phyloP scores from a whole-genome alignment of 2,888 invertebrate species.

The Omphaloscelis lunosa region DNA sequence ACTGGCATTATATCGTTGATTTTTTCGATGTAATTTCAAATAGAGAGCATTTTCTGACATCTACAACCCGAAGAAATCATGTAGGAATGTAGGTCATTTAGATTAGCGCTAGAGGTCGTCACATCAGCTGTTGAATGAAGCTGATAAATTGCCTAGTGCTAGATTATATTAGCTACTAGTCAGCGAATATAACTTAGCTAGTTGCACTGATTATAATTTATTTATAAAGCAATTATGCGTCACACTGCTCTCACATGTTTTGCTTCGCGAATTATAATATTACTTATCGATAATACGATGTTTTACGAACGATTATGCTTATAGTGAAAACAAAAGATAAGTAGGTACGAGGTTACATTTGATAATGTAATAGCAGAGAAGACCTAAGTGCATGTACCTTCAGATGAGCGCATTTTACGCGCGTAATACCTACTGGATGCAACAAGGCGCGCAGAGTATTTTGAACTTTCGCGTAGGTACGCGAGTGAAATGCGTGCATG shows the following conservation, averaged over 20 bases:
- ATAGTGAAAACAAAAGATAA: conserved; percentile 31
- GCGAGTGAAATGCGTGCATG: background rate
- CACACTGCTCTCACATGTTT: conserved; percentile 30
- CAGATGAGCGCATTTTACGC: no score
- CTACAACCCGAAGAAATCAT: background rate
- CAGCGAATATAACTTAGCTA: background rate
- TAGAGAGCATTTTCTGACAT: background rate
- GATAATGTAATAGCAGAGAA: background rate
- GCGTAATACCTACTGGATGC: no score
- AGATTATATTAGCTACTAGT: conserved; percentile 11
- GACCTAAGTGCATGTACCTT: background rate
- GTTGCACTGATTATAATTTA: conserved; percentile 25
- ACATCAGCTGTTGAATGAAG: conserved; percentile 23
- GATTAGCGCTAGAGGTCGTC: conserved; percentile 18
- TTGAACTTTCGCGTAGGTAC: background rate
- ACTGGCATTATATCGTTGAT: background rate
- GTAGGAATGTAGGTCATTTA: conserved; percentile 26
- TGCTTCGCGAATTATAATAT: conserved; percentile 16
- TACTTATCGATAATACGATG: conserved; percentile 20
- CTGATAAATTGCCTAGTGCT: conserved; percentile 23
- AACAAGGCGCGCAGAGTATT: background rate
- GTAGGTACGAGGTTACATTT: background rate
- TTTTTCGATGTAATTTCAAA: background rate
- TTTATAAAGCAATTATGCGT: conserved; percentile 19
- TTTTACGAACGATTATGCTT: conserved; percentile 6